Conservation (phyloP, 2,888 invertebrate species). For the Sinhomidia bicolor region DNA sequence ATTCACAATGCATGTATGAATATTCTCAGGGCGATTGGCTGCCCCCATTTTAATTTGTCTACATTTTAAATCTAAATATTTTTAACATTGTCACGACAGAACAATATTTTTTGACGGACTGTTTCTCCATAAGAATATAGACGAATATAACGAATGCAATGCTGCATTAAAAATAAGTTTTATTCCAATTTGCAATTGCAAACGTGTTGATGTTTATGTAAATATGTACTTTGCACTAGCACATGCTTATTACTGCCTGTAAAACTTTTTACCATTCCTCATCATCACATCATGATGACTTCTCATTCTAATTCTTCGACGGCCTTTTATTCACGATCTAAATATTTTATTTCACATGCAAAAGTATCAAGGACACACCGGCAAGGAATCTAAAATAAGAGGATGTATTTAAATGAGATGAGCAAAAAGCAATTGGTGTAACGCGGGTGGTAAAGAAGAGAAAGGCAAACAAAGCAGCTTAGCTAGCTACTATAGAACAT, state of each 20-base stretch:
- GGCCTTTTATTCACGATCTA: conserved; percentile 73
- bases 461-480: conserved; percentile 16
- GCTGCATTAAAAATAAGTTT: background rate
- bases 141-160: too few relatives aligned
- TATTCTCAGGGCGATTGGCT: background rate
- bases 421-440: conserved; percentile 26
- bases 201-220: background rate
- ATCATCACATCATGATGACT: conserved; percentile 52
- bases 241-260: too few relatives aligned
- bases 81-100: background rate
- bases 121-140: conserved; percentile 6
- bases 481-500: background rate
- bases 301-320: conserved; percentile 69
- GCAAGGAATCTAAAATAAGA: conserved; percentile 24
- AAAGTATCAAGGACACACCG: conserved; percentile 69
- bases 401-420: conserved; percentile 36
- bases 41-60: conserved; percentile 26
- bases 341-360: conserved; percentile 71
- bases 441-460: conserved; percentile 28
- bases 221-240: background rate
- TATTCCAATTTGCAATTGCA: background rate
- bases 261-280: too few relatives aligned
- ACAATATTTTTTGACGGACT: conserved; percentile 5
- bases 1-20: background rate
- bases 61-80: too few relatives aligned